Base-by-base conservation (phyloP, 2,113 vertebrate species). In the Monarcha castaneiventris region DNA sequence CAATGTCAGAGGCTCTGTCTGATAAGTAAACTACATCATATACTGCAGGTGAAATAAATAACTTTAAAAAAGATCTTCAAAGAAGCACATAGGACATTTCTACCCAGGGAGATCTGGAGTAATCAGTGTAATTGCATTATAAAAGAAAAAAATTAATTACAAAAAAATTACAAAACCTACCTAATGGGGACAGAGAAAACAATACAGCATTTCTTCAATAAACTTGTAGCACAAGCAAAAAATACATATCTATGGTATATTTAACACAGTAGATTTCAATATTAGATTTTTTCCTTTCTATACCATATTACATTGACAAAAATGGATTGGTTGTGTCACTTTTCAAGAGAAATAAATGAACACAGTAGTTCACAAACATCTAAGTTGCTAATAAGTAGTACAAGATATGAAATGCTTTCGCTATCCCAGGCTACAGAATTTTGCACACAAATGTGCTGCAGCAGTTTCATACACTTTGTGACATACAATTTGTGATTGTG, bases 381-480 rank as follows among this genome's bases (percentile, higher is more conserved):
- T 22, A 87, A 79, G 59, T 12, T 94, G 48, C 55, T 84, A 79
- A 78, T 58, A 86, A 7, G 33, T 74, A 87, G 63, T 44, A 81
- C 64, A 87, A 92, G 87, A 85, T 61, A 89, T 30, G 13, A 94
- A 96, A 87, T 25, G 22, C 67, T 95, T 94, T 67, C 54, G 43
- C 58, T 84, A 72, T 89, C 87, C 85, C 7, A 89, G 76, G 79
- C 74, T 59, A 92, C 16, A 66, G 67, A 78, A 55, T 80, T 91
- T 96, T 87, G 94, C 91, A 93, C 17, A 62, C 49, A 96, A 88
- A 78, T 19, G 43, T 83, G n/a, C 20, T 93, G 35, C 61, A 76
- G 90, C 56, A 37, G 63, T 69, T 96, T 95, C 78, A 77, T 58
- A 77, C 48, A 35, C 64, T 30, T 44, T 43, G 26, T 84, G 86